Evolutionary conservation across 2,797 vertebrate species (phyloP), one percentile per base, ranked within the genome.

Genomic region (Fringilla coelebs): DNA sequence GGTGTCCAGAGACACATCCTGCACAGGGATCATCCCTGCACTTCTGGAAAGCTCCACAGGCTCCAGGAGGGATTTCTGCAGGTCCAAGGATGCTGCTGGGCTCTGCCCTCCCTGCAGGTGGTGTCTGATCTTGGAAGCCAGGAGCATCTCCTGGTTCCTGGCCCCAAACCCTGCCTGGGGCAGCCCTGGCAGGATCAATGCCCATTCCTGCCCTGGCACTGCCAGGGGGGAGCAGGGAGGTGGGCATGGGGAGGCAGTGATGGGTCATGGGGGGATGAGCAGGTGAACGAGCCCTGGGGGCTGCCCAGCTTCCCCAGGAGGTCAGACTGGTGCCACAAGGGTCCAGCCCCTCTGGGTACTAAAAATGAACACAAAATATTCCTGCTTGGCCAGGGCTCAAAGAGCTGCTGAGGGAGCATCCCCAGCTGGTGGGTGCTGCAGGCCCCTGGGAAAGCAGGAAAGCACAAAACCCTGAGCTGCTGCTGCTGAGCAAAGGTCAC

Each of bases 251-350:
- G 28, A 70, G 28, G 49, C 77, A 62, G 58, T 0, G 0, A 19
- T 48, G 9, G 52, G 11, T 8, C 34, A 4, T 4, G 29, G 41
- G 11, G 34, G 45, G 9, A 15, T 21, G 9, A 25, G 48, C 31
- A 32, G 18, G 1, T 13, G 41, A 13, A 13, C 0, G 1, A 43
- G 84, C 9, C 1, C 34, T 31, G 15, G 32, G 48, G 28, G 36
- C 82, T 73, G 68, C 41, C 19, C 28, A 21, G 7, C 38, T 43
- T 5, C 18, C 26, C 17, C 2, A 34, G 0, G 9, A 60, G 74
- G 29, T 18, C 57, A 10, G n/a, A n/a, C 4, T 13, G 2, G 54
- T 65, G 51, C 61, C 57, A 11, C 7, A 2, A 16, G 26, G 17
- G 15, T 10, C 41, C 85, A n/a, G 63, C 24, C 28, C 38, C 49